phyloP scores from a whole-genome alignment of 2,888 invertebrate genomes.

The Calameuta filiformis region DNA sequence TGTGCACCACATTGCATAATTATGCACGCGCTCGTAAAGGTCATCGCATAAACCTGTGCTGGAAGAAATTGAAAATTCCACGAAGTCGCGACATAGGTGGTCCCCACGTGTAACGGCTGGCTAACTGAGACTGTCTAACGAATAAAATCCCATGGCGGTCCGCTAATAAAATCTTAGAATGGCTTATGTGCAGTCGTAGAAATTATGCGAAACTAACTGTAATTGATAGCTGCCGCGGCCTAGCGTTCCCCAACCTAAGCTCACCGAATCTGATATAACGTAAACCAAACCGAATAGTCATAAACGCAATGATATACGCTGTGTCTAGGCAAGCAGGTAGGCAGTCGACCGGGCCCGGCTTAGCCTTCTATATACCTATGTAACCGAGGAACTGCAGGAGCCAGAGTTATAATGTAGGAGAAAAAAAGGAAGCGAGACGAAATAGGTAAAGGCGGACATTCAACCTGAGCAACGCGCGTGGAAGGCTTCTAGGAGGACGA shows the following conservation, averaged over 20 bases:
- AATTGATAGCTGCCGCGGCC: not conserved
- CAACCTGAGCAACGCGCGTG: constrained; percentile 32
- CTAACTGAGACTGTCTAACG: not conserved
- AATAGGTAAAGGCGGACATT: not conserved
- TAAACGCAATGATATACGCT: not conserved
- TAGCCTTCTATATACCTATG: not conserved
- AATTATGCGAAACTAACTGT: not conserved
- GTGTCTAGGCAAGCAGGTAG: too few relatives aligned
- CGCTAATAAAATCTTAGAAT: not conserved
- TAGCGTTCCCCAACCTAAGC: not conserved
- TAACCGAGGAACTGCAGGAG: not conserved
- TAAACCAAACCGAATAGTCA: not conserved
- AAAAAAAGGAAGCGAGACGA: not conserved
- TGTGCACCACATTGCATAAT: not conserved
- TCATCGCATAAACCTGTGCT: not conserved
- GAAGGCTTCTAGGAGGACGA: constrained; percentile 46
- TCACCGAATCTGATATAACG: not conserved
- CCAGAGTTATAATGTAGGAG: not conserved
- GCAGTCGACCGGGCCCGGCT: too few relatives aligned
- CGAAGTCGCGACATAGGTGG: not conserved
- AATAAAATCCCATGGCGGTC: not conserved
- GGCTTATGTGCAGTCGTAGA: not conserved
- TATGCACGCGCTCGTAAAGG: not conserved
- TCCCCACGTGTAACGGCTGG: not conserved
- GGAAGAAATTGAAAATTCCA: not conserved